These are phyloP conservation scores for Rhinichthys klamathensis DNA, from an alignment of 2,113 vertebrate species.

Conservation along the genomic window DNA sequence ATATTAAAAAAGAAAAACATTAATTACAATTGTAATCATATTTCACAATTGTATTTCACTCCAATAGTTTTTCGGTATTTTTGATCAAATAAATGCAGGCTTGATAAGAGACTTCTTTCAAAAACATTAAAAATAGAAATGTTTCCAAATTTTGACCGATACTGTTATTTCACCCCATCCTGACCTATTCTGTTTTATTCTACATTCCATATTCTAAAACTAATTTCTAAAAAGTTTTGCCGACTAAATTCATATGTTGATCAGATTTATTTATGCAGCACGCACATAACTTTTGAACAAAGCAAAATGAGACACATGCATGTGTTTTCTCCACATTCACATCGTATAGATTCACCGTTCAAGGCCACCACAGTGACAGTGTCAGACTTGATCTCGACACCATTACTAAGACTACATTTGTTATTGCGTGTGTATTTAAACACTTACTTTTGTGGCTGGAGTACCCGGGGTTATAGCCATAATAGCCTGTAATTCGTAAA, in stretches of 20 bases:
- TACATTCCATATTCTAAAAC: background rate
- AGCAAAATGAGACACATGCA: background rate
- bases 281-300: background rate
- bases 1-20: too few species aligned
- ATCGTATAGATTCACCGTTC: background rate
- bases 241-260: background rate
- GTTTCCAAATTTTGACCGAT: too few species aligned
- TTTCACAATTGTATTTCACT: too few species aligned
- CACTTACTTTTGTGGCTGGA: slow-evolving; percentile 96
- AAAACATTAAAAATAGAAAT: too few species aligned
- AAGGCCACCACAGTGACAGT: slow-evolving; percentile 7
- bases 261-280: background rate
- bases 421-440: slow-evolving; percentile 27
- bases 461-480: slow-evolving; percentile 96
- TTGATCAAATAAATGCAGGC: too few species aligned
- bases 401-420: background rate
- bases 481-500: slow-evolving; percentile 96
- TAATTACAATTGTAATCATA: too few species aligned
- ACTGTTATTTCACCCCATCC: background rate
- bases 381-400: background rate
- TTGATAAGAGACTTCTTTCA: too few species aligned
- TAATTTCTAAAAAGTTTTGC: slow-evolving; percentile 26
- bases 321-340: background rate
- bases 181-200: background rate
- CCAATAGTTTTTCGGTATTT: too few species aligned